Evolutionary conservation across 1,140 invertebrate species (phyloP), one percentile per base, ranked within the genome.

Genomic region (Drosophila ogumai): DNA sequence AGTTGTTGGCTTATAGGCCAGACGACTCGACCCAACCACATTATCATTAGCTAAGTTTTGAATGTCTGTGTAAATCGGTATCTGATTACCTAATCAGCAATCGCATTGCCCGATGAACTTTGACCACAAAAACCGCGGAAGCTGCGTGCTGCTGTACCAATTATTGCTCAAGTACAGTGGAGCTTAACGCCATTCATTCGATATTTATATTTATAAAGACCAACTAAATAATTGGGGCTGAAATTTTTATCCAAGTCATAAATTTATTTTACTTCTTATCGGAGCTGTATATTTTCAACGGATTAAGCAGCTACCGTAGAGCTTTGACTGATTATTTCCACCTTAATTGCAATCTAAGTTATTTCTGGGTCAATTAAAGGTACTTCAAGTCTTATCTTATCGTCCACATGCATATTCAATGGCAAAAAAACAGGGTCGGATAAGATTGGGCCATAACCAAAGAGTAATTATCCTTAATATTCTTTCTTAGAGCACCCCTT

Each of bases 1-100:
- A 43, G 36, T 22, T 49, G 52, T 71, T 34, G 67, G 28, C 15
- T 28, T 28, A 28, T 6, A 6, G 25, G 25, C 25, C 25, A 28
- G 25, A 28, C 25, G 6, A 28, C 25, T 22, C 31, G 25, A 36
- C 46, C 19, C 44, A 71, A 32, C 67, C 68, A 55, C 65, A 57
- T 25, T 57, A 58, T 56, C 25, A 50, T 57, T 40, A 34, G 43
- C 19, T 13, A 10, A 66, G 44, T 36, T 41, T 41, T 46, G 22
- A 72, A 60, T 77, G 56, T 50, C 77, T 75, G 59, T 72, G 41
- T 49, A 58, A 76, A 77, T 72, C 58, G 41, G 54, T 61, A 81
- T 81, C 72, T 56, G 61, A 74, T 81, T 81, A 63, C 65, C 38
- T 69, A 44, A 59, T 71, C 41, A 46, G 44, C 34, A 46, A 59